Evolutionary conservation across 2,797 vertebrate genomes (phyloP), one percentile per base, ranked within the genome.

Genomic region (Rhinatrema bivittatum): DNA sequence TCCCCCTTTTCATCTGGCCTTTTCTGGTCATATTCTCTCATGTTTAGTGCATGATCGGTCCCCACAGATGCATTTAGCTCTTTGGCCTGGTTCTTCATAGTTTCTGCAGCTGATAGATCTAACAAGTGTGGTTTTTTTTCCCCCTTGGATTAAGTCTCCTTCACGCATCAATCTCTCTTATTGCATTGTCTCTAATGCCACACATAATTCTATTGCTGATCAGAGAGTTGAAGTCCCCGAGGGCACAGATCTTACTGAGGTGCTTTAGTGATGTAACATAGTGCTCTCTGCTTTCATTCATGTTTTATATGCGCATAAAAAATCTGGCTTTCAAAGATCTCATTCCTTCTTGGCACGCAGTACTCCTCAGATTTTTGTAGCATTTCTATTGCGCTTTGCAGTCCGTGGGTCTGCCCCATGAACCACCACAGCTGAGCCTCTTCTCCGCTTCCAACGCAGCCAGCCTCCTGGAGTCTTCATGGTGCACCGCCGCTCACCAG

Each of bases 251-350:
- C 26, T 53, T 43, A 9, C 29, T 50, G 20, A 17, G 28, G 10
- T 30, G 25, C 10, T 10, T 26, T 16, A 58, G 7, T 18, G 45
- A 50, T 1, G 26, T 46, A 6, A 29, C 17, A 22, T 48, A 45
- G 4, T 36, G 34, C 30, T 44, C 29, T 21, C 42, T 19, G 3
- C 16, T 40, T 12, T 30, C 39, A 11, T 31, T 27, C 3, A 6
- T 13, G 35, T 36, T 49, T 16, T 48, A 29, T 7, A 7, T 17
- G 4, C 36, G 39, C 3, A 22, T 39, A 14, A 42, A 29, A 21
- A 46, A 41, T 39, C 21, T 7, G 16, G 41, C 25, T 39, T 11
- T 50, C 42, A 31, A 30, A 46, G 2, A 11, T 47, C 12, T 50
- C 16, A 11, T 43, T 50, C 12, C n/a, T 22, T 16, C 37, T 37